Evolutionary conservation across 2,888 invertebrate genomes (phyloP), one percentile per base, ranked within the genome.

Genomic region (Masnerella sp.): DNA sequence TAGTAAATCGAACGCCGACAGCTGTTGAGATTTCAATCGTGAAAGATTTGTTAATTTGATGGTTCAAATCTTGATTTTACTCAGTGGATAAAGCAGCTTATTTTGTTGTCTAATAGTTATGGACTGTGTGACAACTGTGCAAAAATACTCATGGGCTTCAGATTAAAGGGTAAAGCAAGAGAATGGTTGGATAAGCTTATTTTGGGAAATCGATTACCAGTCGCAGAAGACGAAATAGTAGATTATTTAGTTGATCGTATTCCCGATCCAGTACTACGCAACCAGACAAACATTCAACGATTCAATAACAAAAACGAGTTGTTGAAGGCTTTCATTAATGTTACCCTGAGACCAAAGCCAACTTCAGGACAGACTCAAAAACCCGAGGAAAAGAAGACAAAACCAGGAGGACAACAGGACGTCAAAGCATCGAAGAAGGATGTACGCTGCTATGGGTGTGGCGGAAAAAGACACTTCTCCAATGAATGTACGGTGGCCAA

Each of bases 151-250:
- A 43, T 73, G 4, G 52, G 40, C 9, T 30, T 22, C 11, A 69
- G 56, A 36, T 25, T 68, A 1, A 72, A 54, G 14, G 74, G 67
- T 5, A 74, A 69, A 49, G 72, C 76, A 0, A 15, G 20, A 9
- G 22, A 17, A 8, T 77, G 75, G 71, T 75, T 75, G n/a, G 74
- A 76, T 5, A 75, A 76, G 49, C n/a, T 71, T 0, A 75, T 76
- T 14, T 49, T 69, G 18, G 72, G 28, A 4, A 77, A 75, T 47
- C 22, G 20, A 9, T 70, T 73, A 7, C 62, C 64, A 5, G 64
- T 77, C 5, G 64, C 36, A 2, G 70, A 58, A 8, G 45, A 51
- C 0, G 76, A 77, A 20, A 11, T 76, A 0, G 34, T 76, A 0
- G 68, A 76, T 25, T 75, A 75, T 43, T 25, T 74, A 1, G 52